Conservation (phyloP, 2,888 invertebrate genomes). For the Cheilosia pagana region DNA sequence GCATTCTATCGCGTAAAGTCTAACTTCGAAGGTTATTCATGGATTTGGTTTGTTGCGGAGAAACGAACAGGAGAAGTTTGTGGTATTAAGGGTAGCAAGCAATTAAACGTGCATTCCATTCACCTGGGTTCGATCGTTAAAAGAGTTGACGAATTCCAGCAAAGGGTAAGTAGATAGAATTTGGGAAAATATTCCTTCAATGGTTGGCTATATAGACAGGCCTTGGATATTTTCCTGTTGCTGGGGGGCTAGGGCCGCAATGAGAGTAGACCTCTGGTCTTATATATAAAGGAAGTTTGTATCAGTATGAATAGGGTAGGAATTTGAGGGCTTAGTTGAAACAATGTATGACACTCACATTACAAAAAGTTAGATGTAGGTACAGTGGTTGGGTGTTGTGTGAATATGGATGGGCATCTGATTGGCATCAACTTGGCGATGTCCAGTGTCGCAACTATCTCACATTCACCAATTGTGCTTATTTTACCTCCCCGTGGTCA, state of each 20-base stretch:
- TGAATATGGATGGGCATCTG: too few relatives aligned
- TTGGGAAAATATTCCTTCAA: constrained; percentile 4
- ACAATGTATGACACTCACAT: too few relatives aligned
- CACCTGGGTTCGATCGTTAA: constrained; percentile 8
- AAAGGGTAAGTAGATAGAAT: constrained; percentile 2
- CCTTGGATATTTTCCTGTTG: too few relatives aligned
- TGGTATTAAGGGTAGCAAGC: constrained; percentile 9
- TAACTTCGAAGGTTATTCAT: neutral
- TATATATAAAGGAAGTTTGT: too few relatives aligned
- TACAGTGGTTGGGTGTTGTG: too few relatives aligned
- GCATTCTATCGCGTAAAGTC: constrained; percentile 18
- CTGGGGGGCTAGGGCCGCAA: neutral
- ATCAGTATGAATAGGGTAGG: too few relatives aligned
- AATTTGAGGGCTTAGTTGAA: too few relatives aligned
- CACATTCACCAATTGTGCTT: too few relatives aligned
- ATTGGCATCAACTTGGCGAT: too few relatives aligned
- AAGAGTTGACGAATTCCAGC: constrained; percentile 11
- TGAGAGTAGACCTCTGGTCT: neutral
- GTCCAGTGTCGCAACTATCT: too few relatives aligned
- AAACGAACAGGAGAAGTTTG: neutral
- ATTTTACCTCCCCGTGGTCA: too few relatives aligned
- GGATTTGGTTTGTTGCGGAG: neutral
- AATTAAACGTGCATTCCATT: constrained; percentile 22
- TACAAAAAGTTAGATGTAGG: too few relatives aligned
- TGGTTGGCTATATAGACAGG: neutral